Percentiles rank a stretch among this genome's conserved stretches.
These are phyloP conservation scores for Hermatobates lingyangjiaoensis DNA, from an alignment of 1,140 invertebrate species.

Conservation along the genomic window DNA sequence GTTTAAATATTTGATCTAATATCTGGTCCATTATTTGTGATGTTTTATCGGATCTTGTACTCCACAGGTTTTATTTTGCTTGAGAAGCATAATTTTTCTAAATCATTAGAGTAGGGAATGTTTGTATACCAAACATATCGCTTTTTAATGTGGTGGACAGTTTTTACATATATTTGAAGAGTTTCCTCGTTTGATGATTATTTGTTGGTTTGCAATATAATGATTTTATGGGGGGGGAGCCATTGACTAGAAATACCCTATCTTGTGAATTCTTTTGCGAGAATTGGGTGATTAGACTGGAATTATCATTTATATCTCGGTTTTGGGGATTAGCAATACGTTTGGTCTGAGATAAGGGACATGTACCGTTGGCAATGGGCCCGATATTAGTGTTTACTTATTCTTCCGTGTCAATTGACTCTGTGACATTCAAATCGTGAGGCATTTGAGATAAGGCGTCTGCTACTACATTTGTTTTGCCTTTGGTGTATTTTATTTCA, in stretches of 20 bases:
- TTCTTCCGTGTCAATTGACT: no score
- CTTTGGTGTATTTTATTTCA: constrained; percentile 14
- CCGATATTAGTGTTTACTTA: no score
- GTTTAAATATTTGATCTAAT: background rate
- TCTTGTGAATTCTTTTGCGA: background rate
- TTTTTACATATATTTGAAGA: background rate
- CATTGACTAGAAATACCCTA: background rate
- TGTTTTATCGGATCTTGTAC: no score
- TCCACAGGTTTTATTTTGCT: constrained; percentile 3
- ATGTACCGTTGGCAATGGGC: no score
- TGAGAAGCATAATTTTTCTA: background rate
- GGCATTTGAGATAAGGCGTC: no score
- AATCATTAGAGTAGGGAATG: background rate
- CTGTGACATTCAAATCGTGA: no score
- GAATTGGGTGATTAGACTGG: background rate
- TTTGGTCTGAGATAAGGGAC: no score
- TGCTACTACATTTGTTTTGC: constrained; percentile 20
- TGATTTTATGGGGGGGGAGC: background rate
- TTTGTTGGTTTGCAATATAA: background rate
- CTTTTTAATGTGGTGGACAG: background rate
- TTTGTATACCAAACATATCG: background rate
- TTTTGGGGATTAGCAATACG: no score
- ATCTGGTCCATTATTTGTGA: background rate
- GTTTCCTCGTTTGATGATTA: background rate
- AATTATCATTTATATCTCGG: background rate